A percentile compares a stretch with the other conserved stretches of the same genome.
Evolutionary conservation across 1,140 invertebrate genomes (phyloP).

Genomic region (Polypedilum pembai): DNA sequence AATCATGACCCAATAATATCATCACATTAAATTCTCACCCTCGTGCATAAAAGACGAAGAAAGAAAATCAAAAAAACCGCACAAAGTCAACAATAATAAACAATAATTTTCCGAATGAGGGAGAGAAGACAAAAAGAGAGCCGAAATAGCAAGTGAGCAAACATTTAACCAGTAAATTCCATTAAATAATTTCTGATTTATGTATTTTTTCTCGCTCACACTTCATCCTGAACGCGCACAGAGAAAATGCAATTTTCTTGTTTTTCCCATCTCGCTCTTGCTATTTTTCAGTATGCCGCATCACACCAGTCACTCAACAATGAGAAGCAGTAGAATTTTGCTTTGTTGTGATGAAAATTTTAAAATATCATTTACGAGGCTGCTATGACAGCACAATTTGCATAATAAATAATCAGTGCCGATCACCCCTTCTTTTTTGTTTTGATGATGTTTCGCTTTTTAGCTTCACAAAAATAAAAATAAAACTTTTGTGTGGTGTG

Average conservation of each 20-base stretch:
- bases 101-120: neutral
- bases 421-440: neutral
- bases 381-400: slow-evolving; percentile 14
- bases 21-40: slow-evolving; percentile 22
- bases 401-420: slow-evolving; percentile 27
- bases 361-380: slow-evolving; percentile 2
- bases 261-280: neutral
- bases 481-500: neutral
- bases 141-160: neutral
- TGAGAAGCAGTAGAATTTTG: neutral
- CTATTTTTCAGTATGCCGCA: too few relatives aligned
- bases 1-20: slow-evolving; percentile 27
- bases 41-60: neutral
- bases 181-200: slow-evolving; percentile 28
- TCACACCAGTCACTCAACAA: too few relatives aligned
- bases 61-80: neutral
- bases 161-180: slow-evolving; percentile 25
- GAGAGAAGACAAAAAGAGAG: neutral
- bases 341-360: slow-evolving; percentile 1
- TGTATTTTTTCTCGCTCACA: slow-evolving; percentile 17
- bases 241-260: slow-evolving; percentile 26
- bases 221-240: neutral
- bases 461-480: too few relatives aligned
- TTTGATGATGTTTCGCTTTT: neutral
- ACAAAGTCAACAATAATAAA: neutral